Evolutionary conservation across 2,888 invertebrate species (phyloP), one percentile per base, ranked within the genome.

Genomic region (Eupithecia pulchellata): DNA sequence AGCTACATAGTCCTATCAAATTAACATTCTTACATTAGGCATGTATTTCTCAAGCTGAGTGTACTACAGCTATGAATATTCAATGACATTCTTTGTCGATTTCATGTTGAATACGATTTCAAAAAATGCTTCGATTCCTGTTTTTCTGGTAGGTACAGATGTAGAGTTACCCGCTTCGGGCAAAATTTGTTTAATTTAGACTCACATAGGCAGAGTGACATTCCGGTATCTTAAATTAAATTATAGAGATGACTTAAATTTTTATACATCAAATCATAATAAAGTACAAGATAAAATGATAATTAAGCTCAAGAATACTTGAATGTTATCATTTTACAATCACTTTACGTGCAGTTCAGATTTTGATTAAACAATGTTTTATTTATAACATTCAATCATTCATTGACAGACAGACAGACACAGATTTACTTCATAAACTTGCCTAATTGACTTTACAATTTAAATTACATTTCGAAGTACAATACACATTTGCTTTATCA

Each of bases 51-150:
- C 34, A 58, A 25, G 52, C n/a, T 58, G 39, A 64, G 11, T 25
- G 61, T 61, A 36, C 52, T 67, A 29, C 29, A 57, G 27, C 27
- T 52, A 69, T 73, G 73, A 73, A 73, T 73, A 73, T 73, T 73
- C 73, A 73, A 68, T 57, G 52, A 58, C 66, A 73, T 73, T 67
- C 73, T 73, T 64, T 58, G 69, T 55, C 66, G 60, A 63, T 62
- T 68, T 32, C 42, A 61, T 52, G 62, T 68, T 47, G 64, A 64
- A 69, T 67, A 55, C 67, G 25, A 57, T 64, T 68, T 67, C 34
- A 55, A 58, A 64, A 66, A 60, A 36, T 34, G 34, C 34, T 61
- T 61, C 2, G 25, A 63, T 63, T 55, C 58, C 60, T 58, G 30
- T 71, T 69, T 61, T 63, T 68, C 39, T 64, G 64, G 52, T 58